Conservation (phyloP, 2,888 invertebrate genomes). For the Watsonalla cultraria region DNA sequence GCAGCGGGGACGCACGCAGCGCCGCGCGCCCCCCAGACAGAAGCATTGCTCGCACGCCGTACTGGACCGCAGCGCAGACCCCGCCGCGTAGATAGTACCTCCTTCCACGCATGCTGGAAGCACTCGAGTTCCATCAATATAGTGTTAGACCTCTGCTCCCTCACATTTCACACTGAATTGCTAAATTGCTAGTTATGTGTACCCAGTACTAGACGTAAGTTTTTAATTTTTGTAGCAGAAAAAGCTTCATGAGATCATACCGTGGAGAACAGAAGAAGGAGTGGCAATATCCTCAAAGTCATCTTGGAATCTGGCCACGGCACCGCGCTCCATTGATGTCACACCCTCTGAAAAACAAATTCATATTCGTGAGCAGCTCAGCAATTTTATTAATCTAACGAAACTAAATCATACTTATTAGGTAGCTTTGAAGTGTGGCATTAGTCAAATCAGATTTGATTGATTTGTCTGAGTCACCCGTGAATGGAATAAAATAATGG, state of each 20-base stretch:
- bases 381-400: no score
- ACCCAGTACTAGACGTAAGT: no score
- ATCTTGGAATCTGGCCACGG: slow-evolving; percentile 37
- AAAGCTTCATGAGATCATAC: slow-evolving; percentile 27
- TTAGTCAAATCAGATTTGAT: no score
- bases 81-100: slow-evolving; percentile 86
- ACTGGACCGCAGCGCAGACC: slow-evolving; percentile 89
- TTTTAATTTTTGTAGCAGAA: no score
- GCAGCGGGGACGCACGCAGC: slow-evolving; percentile 90
- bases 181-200: neutral
- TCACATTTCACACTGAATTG: neutral
- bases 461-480: no score
- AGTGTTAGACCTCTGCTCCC: no score
- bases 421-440: no score
- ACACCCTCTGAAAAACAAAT: slow-evolving; percentile 42
- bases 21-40: slow-evolving; percentile 85
- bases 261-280: slow-evolving; percentile 36
- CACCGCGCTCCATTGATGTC: slow-evolving; percentile 41
- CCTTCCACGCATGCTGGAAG: slow-evolving; percentile 83
- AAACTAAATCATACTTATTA: no score
- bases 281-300: slow-evolving; percentile 24
- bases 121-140: slow-evolving; percentile 36
- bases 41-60: slow-evolving; percentile 93
- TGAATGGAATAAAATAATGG: no score
- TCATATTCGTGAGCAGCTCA: no score